phyloP scores from a whole-genome alignment of 2,888 invertebrate species.

The Lysandra bellargus region DNA sequence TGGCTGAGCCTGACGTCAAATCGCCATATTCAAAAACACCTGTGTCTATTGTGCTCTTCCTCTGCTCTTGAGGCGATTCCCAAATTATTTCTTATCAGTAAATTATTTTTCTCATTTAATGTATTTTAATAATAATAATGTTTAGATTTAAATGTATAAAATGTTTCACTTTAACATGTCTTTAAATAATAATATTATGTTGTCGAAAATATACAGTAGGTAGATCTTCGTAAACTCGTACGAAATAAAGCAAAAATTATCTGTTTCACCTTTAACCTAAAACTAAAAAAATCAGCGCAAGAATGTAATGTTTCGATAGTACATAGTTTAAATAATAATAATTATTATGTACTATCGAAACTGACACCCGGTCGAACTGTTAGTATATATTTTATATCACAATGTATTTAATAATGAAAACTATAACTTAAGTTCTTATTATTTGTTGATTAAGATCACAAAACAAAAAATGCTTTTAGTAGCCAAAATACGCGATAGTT shows the following conservation, averaged over 20 bases:
- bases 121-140: neutral
- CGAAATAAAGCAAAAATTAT: neutral
- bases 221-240: neutral
- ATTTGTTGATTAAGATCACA: too few relatives aligned
- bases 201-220: neutral
- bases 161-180: neutral
- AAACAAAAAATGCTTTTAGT: too few relatives aligned
- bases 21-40: slow-evolving; percentile 34
- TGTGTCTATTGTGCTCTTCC: slow-evolving; percentile 9
- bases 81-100: neutral
- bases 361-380: too few relatives aligned
- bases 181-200: neutral
- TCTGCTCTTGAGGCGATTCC: neutral
- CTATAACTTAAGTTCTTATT: too few relatives aligned
- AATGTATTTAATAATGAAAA: too few relatives aligned
- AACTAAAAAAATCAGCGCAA: neutral
- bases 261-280: neutral
- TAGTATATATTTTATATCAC: too few relatives aligned
- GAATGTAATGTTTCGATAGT: neutral
- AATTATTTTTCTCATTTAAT: neutral
- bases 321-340: too few relatives aligned
- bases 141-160: neutral
- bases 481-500: too few relatives aligned
- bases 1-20: slow-evolving; percentile 36
- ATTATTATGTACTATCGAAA: too few relatives aligned